Evolutionary conservation across 2,888 invertebrate species (phyloP), one percentile per base, ranked within the genome.

Genomic region (Chironomus riparius): DNA sequence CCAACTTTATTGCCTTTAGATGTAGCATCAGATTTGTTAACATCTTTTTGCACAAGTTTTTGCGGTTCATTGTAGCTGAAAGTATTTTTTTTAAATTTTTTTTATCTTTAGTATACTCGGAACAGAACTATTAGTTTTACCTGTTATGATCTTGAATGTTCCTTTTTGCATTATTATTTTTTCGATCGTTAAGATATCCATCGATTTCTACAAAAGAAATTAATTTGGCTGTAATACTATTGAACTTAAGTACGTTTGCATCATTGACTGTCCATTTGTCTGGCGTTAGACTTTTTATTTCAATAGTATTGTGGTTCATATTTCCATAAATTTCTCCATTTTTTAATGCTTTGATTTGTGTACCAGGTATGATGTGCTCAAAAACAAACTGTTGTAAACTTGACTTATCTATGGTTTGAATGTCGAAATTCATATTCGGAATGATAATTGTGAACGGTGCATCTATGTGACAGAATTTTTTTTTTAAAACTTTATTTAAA

Each of bases 371-470:
- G 79, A 88, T 84, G 81, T 89, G 88, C 80, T 88, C 88, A 79
- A 88, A 81, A 78, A 88, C 84, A 78, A 88, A 83, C 80, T 86
- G 86, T 81, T 87, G 87, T 78, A 88, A 84, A 65, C 86, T 83
- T 77, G 87, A 86, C 68, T 83, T 84, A 77, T 85, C 85, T 78
- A 85, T 83, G 77, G 83, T 84, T 77, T 85, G 83, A 72, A 85
- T 83, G 78, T 87, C 87, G 73, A 82, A 81, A 79, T 86, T 86
- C 79, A 85, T 84, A 78, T 84, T 83, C 13, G 88, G 88, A 74
- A 88, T 86, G 80, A 88, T 84, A 80, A 88, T 85, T 80, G 88
- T 88, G 80, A 87, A 88, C 12, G 87, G 87, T 78, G 87, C 85
- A 80, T 87, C 88, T 88, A 85, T 15, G 4, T 56, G 2, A 7